Base-by-base conservation (phyloP, 2,888 invertebrate genomes). In the Drosophila helvetica region DNA sequence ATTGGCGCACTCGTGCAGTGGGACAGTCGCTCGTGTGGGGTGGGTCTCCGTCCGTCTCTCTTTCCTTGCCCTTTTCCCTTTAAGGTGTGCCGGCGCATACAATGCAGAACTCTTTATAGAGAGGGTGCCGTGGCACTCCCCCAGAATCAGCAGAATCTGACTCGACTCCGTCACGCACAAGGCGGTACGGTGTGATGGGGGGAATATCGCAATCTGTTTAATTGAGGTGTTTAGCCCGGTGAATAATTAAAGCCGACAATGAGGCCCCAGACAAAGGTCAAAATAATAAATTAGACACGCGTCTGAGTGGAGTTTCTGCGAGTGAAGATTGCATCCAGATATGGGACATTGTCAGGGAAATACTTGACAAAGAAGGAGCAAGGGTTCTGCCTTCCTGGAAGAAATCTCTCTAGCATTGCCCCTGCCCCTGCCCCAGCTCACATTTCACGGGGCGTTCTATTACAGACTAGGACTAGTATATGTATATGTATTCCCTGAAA, bases 1-100 rank as follows among this genome's bases (percentile, higher is more conserved):
- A 80, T 83, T 89, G 86, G 86, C 84, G 73, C 88, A 85, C 87
- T 89, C 86, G 89, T 81, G 77, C 85, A 85, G 74, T 89, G 64
- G 77, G 86, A 54, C 80, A 43, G 22, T 38, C 15, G 53, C 22
- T 56, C 54, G 50, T 33, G 22, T 43, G 30, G 18, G 47, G 62
- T 18, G 30, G 17, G 25, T 38, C 33, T 61, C 27, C 27, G 22
- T 22, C 22, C 48, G 30, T 8, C 30, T 27, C 42, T 47, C 58
- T 59, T 5, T 61, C 50, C 56, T 12, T 17, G 52, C 43, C 46
- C 50, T 64, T 19, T 22, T 56, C 51, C 46, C 22, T 46, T 50
- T 22, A 38, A 78, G 83, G 81, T 78, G 88, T 87, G 81, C 57
- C 82, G 54, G 64, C 58, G 68, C 78, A 73, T 83, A 68, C 59